A percentile compares a stretch with the other conserved stretches of the same genome.
phyloP scores from a whole-genome alignment of 2,888 invertebrate genomes.

The Agrochola macilenta region DNA sequence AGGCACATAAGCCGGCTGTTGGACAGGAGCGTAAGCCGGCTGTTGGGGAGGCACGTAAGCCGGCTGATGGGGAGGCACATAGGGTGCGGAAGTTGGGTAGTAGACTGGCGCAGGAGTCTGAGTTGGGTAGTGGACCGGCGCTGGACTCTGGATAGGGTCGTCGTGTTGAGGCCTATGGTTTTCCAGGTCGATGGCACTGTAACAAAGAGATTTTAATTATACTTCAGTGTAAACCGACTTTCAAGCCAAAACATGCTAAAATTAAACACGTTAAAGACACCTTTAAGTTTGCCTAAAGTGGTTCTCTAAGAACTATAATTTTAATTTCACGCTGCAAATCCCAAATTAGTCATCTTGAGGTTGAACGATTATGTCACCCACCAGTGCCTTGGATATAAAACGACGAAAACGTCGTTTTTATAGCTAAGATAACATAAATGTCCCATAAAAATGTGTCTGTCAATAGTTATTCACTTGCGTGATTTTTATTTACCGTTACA shows the following conservation, averaged over 20 bases:
- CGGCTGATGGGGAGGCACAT: constrained; percentile 63
- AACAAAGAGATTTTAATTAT: constrained; percentile 35
- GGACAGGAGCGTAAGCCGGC: constrained; percentile 55
- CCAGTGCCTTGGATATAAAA: constrained; percentile 27
- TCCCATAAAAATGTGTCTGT: constrained; percentile 45
- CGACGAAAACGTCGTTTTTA: constrained; percentile 40
- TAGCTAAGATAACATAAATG: constrained; percentile 42
- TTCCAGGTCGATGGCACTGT: constrained; percentile 40
- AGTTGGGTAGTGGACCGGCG: constrained; percentile 54
- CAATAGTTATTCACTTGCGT: constrained; percentile 33
- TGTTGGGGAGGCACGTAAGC: constrained; percentile 40
- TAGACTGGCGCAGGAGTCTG: constrained; percentile 31
- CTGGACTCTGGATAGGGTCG: constrained; percentile 66
- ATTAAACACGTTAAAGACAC: not conserved
- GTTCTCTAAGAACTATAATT: constrained; percentile 3
- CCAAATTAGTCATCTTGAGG: constrained; percentile 46
- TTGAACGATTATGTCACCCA: constrained; percentile 43
- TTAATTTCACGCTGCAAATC: constrained; percentile 23
- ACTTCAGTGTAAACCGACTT: not conserved
- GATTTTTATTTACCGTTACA: constrained; percentile 48
- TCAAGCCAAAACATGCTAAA: not conserved
- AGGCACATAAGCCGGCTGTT: constrained; percentile 60
- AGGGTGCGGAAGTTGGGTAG: constrained; percentile 80
- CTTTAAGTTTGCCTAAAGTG: not conserved
- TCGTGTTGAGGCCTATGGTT: constrained; percentile 28